Evolutionary conservation across 2,888 invertebrate genomes (phyloP).

Genomic region (Harpalus rubripes): DNA sequence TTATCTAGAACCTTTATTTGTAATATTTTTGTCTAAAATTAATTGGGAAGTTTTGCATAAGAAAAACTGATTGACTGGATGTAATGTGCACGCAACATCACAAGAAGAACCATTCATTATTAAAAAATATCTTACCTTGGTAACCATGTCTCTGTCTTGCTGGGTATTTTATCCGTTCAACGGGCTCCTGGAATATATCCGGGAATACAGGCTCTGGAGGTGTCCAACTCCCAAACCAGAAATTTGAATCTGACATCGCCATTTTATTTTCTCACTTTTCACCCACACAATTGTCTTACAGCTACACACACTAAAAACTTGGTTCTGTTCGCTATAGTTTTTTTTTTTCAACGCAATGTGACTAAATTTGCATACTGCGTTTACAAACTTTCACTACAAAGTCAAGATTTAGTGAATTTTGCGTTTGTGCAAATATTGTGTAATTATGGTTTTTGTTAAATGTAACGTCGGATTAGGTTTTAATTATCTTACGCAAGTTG

Average conservation of each 20-base stretch:
- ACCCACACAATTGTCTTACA: neutral
- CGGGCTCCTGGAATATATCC: conserved; percentile 30
- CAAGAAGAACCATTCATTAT: neutral
- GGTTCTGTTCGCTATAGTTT: neutral
- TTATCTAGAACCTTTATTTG: too few species aligned
- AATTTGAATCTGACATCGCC: conserved; percentile 7
- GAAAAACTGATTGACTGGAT: too few species aligned
- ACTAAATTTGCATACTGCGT: conserved; percentile 14
- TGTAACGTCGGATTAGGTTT: neutral
- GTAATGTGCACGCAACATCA: too few species aligned
- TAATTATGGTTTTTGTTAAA: neutral
- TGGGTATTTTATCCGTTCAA: conserved; percentile 16
- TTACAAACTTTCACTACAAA: conserved; percentile 42
- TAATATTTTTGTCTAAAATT: too few species aligned
- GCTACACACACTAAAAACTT: conserved; percentile 8
- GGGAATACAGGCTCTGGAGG: conserved; percentile 19
- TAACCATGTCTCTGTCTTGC: neutral
- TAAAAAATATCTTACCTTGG: neutral
- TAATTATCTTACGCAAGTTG: neutral
- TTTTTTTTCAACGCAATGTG: neutral
- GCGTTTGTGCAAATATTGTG: neutral
- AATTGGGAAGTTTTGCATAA: too few species aligned
- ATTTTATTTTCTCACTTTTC: neutral
- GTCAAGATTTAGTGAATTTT: neutral
- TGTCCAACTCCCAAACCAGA: conserved; percentile 56